phyloP scores from a whole-genome alignment of 2,888 invertebrate species.

The Epistrophe grossulariae region DNA sequence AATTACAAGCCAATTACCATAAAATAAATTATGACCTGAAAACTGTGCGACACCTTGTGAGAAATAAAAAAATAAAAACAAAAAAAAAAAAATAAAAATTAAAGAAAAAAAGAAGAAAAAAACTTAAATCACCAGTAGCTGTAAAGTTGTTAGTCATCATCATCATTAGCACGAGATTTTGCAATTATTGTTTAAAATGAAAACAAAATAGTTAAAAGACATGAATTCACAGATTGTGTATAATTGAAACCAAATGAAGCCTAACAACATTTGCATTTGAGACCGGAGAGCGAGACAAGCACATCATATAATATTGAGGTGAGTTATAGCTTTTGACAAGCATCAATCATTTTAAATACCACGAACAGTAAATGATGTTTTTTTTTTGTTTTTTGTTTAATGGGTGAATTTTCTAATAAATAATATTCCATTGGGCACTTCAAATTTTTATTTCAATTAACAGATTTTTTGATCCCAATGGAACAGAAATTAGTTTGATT shows the following conservation, averaged over 20 bases:
- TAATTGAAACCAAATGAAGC: slow-evolving; percentile 27
- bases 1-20: slow-evolving; percentile 45
- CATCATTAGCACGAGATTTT: slow-evolving; percentile 20
- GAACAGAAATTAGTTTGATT: too few relatives aligned
- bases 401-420: neutral
- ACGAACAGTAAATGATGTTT: neutral
- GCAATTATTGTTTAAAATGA: slow-evolving; percentile 1
- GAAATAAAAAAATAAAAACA: neutral
- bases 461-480: too few relatives aligned
- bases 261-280: slow-evolving; percentile 22
- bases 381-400: neutral
- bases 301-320: slow-evolving; percentile 1
- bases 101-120: neutral
- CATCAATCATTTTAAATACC: neutral
- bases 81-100: neutral
- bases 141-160: slow-evolving; percentile 21
- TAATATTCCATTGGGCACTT: neutral
- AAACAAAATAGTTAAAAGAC: neutral
- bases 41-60: slow-evolving; percentile 58
- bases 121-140: slow-evolving; percentile 10
- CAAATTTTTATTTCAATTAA: too few relatives aligned
- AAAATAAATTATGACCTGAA: slow-evolving; percentile 59
- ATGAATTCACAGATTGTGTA: slow-evolving; percentile 3
- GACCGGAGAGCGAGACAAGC: neutral
- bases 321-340: slow-evolving; percentile 10